Percentiles rank a stretch among this genome's conserved stretches.
phyloP scores from a whole-genome alignment of 2,888 invertebrate genomes.

The Endotricha flammealis region DNA sequence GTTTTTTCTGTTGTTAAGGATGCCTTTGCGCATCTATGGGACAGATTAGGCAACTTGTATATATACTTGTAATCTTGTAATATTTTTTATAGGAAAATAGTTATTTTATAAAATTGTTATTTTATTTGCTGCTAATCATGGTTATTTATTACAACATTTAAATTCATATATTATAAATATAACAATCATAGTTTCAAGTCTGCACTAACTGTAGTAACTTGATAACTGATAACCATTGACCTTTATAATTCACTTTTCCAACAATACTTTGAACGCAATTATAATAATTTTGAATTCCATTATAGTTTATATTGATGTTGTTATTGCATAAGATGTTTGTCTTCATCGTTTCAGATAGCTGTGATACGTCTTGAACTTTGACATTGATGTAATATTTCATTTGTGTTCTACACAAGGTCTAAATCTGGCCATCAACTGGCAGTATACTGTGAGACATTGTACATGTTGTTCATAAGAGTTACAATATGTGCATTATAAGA shows the following conservation, averaged over 20 bases:
- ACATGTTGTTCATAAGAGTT: slow-evolving; percentile 20
- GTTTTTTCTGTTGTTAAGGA: too few species aligned
- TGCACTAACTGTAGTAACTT: too few species aligned
- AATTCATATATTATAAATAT: too few species aligned
- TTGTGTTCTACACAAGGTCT: slow-evolving; percentile 19
- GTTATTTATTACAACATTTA: too few species aligned
- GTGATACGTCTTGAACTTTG: slow-evolving; percentile 59
- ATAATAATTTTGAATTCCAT: slow-evolving; percentile 1
- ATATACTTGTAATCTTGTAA: too few species aligned
- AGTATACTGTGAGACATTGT: slow-evolving; percentile 32
- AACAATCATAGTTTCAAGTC: too few species aligned
- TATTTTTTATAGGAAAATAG: too few species aligned
- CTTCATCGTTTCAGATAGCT: slow-evolving; percentile 56
- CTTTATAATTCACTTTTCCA: not conserved
- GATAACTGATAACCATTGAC: slow-evolving; percentile 10
- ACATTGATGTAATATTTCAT: slow-evolving; percentile 64
- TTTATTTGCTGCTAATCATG: too few species aligned
- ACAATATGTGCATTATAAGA: slow-evolving; percentile 74
- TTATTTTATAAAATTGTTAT: too few species aligned
- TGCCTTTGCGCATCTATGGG: too few species aligned
- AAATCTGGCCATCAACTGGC: slow-evolving; percentile 19
- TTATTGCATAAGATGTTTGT: slow-evolving; percentile 67
- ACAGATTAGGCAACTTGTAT: too few species aligned
- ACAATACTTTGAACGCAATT: too few species aligned
- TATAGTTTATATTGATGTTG: slow-evolving; percentile 14